Evolutionary conservation across 2,797 vertebrate genomes (phyloP).

Genomic region (Perodicticus potto): DNA sequence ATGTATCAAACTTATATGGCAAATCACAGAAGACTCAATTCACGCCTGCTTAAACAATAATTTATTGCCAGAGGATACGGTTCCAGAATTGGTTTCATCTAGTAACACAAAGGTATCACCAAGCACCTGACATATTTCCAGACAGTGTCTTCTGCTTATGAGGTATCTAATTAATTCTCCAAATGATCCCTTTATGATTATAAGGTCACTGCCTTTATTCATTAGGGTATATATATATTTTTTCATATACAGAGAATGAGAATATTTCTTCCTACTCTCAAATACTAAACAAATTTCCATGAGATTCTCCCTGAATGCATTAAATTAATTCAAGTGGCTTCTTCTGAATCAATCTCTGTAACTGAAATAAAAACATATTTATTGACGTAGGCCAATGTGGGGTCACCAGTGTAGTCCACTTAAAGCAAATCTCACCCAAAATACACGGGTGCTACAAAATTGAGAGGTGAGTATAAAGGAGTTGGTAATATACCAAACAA

Average conservation of each 20-base stretch:
- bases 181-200: not conserved
- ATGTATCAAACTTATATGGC: not conserved
- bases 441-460: not conserved
- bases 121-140: not conserved
- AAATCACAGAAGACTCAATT: not conserved
- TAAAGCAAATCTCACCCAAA: not conserved
- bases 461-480: not conserved
- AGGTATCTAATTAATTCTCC: not conserved
- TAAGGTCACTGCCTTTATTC: not conserved
- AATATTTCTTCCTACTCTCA: not conserved
- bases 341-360: not conserved
- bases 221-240: not conserved
- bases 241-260: not conserved
- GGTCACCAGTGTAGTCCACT: not conserved
- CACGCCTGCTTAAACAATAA: slow-evolving; percentile 9
- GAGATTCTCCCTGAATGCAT: not conserved
- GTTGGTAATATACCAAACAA: not conserved
- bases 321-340: not conserved
- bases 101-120: not conserved
- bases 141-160: not conserved
- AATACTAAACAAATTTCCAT: not conserved
- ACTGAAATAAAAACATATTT: not conserved
- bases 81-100: not conserved
- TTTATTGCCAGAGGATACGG: not conserved
- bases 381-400: not conserved